phyloP scores from a whole-genome alignment of 2,113 vertebrate species.

The Poeciliopsis turrubarensis region DNA sequence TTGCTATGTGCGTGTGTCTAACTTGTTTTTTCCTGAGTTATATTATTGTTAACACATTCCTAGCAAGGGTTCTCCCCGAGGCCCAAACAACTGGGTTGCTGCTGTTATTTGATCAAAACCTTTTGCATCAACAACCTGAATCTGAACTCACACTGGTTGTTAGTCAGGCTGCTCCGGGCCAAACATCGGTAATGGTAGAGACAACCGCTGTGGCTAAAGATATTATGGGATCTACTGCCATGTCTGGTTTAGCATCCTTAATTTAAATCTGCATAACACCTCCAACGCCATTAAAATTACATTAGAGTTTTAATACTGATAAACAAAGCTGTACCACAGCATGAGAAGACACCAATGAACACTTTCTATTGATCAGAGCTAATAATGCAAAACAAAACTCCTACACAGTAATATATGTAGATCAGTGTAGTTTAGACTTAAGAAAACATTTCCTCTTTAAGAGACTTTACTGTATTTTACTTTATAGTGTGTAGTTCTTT shows the following conservation, averaged over 20 bases:
- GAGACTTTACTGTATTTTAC: too few species aligned
- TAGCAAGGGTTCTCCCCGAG: too few species aligned
- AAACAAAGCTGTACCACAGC: background rate
- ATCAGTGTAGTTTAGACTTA: background rate
- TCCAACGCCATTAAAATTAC: background rate
- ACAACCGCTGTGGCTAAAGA: slow-evolving; percentile 41
- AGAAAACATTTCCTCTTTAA: too few species aligned
- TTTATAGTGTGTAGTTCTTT: too few species aligned
- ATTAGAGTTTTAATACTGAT: background rate
- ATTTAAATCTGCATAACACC: slow-evolving; percentile 5
- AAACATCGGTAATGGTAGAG: slow-evolving; percentile 44
- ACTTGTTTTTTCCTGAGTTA: too few species aligned
- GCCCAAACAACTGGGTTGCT: too few species aligned
- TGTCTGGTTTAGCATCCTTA: background rate
- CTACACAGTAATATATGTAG: too few species aligned
- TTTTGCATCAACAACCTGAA: slow-evolving; percentile 21
- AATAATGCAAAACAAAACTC: background rate
- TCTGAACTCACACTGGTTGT: slow-evolving; percentile 31
- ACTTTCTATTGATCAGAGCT: background rate
- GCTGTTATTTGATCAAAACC: too few species aligned
- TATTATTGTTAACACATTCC: too few species aligned
- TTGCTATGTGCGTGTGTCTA: background rate
- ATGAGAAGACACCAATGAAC: background rate
- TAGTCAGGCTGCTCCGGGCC: slow-evolving; percentile 48
- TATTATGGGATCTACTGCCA: slow-evolving; percentile 28